Evolutionary conservation across 2,888 invertebrate genomes (phyloP).

Genomic region (Cancer borealis): DNA sequence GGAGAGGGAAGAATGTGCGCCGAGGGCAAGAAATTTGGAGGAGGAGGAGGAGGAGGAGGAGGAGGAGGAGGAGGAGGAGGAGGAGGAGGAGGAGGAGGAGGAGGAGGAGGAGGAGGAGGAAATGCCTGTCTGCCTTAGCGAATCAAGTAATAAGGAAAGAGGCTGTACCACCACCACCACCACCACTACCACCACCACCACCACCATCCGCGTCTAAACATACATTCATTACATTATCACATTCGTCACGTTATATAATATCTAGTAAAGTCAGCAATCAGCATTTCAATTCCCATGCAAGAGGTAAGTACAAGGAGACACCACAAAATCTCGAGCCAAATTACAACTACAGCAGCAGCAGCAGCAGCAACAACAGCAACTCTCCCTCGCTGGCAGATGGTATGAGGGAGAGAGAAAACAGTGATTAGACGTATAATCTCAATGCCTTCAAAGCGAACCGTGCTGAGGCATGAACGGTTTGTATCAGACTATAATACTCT

Average conservation of each 20-base stretch:
- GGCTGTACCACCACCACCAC: not conserved
- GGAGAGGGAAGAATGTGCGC: not conserved
- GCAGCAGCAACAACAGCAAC: too few species aligned
- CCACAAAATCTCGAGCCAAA: too few species aligned
- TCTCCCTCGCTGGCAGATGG: too few species aligned
- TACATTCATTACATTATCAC: not conserved
- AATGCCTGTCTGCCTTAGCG: not conserved
- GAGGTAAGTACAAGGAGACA: too few species aligned
- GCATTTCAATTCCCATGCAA: too few species aligned
- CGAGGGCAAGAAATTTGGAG: not conserved
- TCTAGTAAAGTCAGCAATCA: too few species aligned
- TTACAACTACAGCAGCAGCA: too few species aligned
- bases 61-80: not conserved
- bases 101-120: not conserved
- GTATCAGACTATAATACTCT: not conserved
- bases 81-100: conserved; percentile 23
- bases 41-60: not conserved
- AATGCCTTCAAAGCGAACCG: not conserved
- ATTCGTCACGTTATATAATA: not conserved
- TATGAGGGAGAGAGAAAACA: too few species aligned
- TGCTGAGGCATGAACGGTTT: not conserved
- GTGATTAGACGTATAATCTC: not conserved
- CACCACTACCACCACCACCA: not conserved
- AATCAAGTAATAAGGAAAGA: not conserved
- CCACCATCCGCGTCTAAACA: not conserved